Base-by-base conservation (phyloP, 2,113 vertebrate genomes). In the Tor tambroides region DNA sequence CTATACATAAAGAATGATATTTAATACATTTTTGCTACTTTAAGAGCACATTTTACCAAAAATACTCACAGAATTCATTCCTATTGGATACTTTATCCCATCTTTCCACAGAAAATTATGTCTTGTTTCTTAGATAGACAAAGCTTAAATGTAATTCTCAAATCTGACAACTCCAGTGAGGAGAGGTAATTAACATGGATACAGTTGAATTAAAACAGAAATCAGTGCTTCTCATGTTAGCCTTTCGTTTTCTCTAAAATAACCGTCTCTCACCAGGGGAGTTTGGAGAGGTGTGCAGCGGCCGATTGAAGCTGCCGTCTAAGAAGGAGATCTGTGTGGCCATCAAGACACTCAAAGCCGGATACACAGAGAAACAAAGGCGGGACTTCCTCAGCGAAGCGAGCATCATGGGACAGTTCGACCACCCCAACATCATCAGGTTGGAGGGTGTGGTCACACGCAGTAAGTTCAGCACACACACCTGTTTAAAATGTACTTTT, bases 401-500 rank as follows among this genome's bases (percentile, higher is more conserved):
- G 4, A 98, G 97, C 88, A 99, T 99, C 91, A 99, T 99, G 98
- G 98, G 98, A 82, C 98, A 99, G 84, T 99, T 99, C 92, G 98
- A 99, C 88, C 98, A 99, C 49, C 98, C 98, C 61, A 99, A 99
- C 80, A 99, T 99, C 92, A 99, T 99, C 93, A 95, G 97, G 4
- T 92, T 99, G 87, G 98, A 99, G 85, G 98, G 98, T 61, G 98
- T 99, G 11, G 97, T 99, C 56, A 99, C 98, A n/a, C 98, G 98
- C 95, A 98, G 98, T 99, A 95, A 97, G 98, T 61, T 75, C n/a
- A n/a, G n/a, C n/a, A n/a, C n/a, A n/a, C 21, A 51, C 35, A 43
- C 38, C 38, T 75, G 38, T 75, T 75, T 43, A 43, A 43, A 26
- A 75, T 43, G 26, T 6, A 43, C 21, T 75, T 46, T 75, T 43